These are phyloP conservation scores for Mugil cephalus DNA, from an alignment of 2,113 vertebrate species.

Conservation along the genomic window DNA sequence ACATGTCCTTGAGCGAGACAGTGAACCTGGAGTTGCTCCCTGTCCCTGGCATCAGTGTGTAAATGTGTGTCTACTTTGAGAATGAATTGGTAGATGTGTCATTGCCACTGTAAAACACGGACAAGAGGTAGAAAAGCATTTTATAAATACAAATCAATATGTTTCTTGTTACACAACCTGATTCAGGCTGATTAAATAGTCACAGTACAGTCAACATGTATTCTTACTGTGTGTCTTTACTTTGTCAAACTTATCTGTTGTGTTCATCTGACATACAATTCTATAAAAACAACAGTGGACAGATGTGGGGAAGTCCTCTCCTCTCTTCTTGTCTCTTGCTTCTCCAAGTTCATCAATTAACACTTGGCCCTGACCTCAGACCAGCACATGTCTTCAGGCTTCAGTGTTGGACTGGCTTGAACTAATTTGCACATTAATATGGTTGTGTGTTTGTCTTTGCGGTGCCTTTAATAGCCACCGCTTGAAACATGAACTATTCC, in stretches of 20 bases:
- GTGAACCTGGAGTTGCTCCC: too few species aligned
- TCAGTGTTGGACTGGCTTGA: not conserved
- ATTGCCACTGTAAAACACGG: too few species aligned
- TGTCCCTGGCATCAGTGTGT: too few species aligned
- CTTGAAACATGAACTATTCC: not conserved
- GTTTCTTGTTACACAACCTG: too few species aligned
- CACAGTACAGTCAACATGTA: not conserved
- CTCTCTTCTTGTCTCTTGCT: not conserved
- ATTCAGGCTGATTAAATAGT: not conserved
- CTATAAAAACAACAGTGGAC: not conserved
- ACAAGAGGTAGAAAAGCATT: too few species aligned
- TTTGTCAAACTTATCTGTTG: not conserved
- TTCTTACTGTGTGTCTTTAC: not conserved
- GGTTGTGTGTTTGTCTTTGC: conserved; percentile 21
- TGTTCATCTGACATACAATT: not conserved
- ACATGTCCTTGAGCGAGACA: too few species aligned
- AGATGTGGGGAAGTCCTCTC: not conserved
- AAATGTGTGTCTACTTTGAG: too few species aligned
- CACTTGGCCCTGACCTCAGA: conserved; percentile 11
- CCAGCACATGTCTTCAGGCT: conserved; percentile 6
- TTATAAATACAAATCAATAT: too few species aligned
- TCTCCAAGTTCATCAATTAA: not conserved
- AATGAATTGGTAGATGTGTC: too few species aligned
- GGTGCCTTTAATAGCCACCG: not conserved
- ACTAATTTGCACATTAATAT: conserved; percentile 4